phyloP scores from a whole-genome alignment of 2,888 invertebrate species.

The Panorpa germanica region DNA sequence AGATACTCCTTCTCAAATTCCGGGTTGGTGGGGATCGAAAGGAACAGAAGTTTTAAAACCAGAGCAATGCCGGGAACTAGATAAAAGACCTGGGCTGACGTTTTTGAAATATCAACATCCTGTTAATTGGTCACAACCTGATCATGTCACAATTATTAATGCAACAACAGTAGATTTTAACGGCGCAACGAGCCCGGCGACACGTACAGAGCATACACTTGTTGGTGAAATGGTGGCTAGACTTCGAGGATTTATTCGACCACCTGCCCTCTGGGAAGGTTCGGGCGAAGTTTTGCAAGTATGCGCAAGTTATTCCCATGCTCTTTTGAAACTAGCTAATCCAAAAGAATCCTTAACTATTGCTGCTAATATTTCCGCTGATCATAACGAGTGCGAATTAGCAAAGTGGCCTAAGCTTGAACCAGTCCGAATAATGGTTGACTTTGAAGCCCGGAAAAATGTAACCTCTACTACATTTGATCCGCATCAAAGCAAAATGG shows the following conservation, averaged over 20 bases:
- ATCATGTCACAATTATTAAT: slow-evolving; percentile 70
- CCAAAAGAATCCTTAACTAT: slow-evolving; percentile 24
- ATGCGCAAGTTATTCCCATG: slow-evolving; percentile 60
- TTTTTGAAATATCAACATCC: slow-evolving; percentile 78
- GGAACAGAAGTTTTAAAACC: slow-evolving; percentile 57
- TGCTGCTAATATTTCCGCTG: slow-evolving; percentile 43
- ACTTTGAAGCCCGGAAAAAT: slow-evolving; percentile 48
- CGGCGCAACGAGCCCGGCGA: slow-evolving; percentile 46
- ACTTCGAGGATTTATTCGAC: slow-evolving; percentile 64
- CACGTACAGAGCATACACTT: slow-evolving; percentile 43
- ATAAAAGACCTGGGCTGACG: slow-evolving; percentile 73
- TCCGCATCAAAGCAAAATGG: slow-evolving; percentile 63
- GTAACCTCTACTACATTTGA: slow-evolving; percentile 28
- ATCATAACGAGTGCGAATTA: slow-evolving; percentile 47
- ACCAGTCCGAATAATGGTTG: slow-evolving; percentile 43
- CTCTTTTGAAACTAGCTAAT: slow-evolving; percentile 38
- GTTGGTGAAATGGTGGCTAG: slow-evolving; percentile 60
- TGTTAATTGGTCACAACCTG: slow-evolving; percentile 73
- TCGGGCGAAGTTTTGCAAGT: slow-evolving; percentile 49
- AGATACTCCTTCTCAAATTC: slow-evolving; percentile 61
- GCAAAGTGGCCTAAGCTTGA: slow-evolving; percentile 45
- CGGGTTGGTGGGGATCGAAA: slow-evolving; percentile 81
- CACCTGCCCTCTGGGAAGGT: slow-evolving; percentile 53
- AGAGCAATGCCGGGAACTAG: slow-evolving; percentile 57
- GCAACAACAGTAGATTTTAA: slow-evolving; percentile 68